phyloP scores from a whole-genome alignment of 1,140 invertebrate genomes.

The Bombus confusus region DNA sequence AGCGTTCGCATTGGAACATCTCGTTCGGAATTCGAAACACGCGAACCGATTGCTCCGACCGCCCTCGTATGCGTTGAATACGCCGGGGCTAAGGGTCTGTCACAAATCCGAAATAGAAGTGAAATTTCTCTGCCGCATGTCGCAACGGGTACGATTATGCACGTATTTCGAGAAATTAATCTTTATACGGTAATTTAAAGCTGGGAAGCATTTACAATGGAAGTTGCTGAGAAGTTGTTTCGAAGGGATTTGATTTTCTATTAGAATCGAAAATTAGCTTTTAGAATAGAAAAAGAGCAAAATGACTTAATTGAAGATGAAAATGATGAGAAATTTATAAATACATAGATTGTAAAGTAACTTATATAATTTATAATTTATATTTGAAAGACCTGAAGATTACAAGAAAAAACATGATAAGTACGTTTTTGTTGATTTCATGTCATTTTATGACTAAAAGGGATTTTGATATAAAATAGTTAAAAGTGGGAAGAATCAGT shows the following conservation, averaged over 20 bases:
- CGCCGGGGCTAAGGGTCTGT: background rate
- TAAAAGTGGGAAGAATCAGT: no score
- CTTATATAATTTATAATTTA: background rate
- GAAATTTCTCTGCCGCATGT: background rate
- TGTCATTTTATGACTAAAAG: background rate
- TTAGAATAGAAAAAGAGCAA: no score
- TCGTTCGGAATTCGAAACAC: conserved; percentile 50
- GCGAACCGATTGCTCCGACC: conserved; percentile 21
- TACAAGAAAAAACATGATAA: no score
- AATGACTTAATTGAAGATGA: no score
- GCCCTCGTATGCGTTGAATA: background rate
- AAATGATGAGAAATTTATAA: no score
- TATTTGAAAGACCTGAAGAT: background rate
- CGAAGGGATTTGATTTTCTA: background rate
- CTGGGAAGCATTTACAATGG: background rate
- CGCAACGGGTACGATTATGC: background rate
- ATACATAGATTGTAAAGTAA: no score
- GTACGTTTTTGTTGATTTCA: no score
- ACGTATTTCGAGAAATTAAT: background rate
- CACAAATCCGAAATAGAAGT: conserved; percentile 21
- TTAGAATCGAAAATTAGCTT: background rate
- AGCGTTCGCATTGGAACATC: conserved; percentile 26
- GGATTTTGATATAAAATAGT: no score
- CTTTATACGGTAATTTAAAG: conserved; percentile 7
- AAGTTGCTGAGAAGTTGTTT: background rate